phyloP scores from a whole-genome alignment of 2,113 vertebrate species.

The Mobula hypostoma region DNA sequence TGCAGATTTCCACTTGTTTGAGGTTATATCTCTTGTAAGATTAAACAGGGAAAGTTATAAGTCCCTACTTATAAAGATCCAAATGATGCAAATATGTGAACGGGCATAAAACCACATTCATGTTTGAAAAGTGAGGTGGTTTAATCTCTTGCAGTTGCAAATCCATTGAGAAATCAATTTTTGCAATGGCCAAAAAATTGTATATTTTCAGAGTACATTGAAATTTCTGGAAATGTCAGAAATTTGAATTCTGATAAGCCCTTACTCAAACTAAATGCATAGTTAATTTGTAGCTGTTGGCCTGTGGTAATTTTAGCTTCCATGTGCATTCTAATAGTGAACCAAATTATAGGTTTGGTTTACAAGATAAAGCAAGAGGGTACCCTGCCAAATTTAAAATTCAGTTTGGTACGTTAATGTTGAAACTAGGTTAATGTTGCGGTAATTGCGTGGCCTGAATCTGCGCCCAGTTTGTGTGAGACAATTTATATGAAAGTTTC shows the following conservation, averaged over 20 bases:
- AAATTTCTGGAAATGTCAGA: not conserved
- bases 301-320: conserved; percentile 11
- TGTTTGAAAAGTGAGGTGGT: not conserved
- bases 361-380: not conserved
- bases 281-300: not conserved
- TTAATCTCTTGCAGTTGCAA: not conserved
- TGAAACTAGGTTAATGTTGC: not conserved
- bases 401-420: not conserved
- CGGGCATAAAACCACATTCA: not conserved
- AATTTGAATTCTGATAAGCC: not conserved
- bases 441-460: not conserved
- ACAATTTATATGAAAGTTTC: not conserved
- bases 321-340: not conserved
- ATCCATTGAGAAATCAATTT: not conserved
- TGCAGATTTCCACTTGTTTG: no score
- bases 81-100: not conserved
- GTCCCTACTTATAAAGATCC: not conserved
- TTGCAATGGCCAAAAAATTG: not conserved
- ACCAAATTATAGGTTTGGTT: not conserved
- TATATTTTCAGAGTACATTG: not conserved
- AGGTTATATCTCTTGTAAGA: not conserved
- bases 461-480: not conserved
- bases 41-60: not conserved
- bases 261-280: not conserved
- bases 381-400: not conserved